These are phyloP conservation scores for Tipula helvola DNA, from an alignment of 2,888 invertebrate species.

Conservation along the genomic window DNA sequence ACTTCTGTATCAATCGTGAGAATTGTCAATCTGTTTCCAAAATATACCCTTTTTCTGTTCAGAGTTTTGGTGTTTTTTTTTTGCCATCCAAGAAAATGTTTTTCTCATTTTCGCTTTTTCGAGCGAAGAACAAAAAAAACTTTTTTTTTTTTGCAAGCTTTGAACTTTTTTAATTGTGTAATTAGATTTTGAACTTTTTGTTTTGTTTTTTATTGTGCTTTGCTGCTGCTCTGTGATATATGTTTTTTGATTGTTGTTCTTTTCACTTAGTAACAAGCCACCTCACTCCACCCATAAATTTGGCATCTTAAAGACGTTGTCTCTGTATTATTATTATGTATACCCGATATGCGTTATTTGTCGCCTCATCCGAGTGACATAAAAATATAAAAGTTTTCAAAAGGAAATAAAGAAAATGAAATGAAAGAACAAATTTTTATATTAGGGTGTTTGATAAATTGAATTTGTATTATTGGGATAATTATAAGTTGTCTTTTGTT, in stretches of 20 bases:
- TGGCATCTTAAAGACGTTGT: neutral
- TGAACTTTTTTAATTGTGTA: constrained; percentile 4
- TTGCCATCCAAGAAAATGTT: neutral
- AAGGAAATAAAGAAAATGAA: neutral
- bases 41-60: neutral
- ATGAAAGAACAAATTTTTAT: neutral
- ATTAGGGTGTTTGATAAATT: neutral
- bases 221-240: neutral
- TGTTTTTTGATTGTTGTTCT: constrained; percentile 4
- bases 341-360: neutral
- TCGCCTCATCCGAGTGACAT: neutral
- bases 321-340: neutral
- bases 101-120: neutral
- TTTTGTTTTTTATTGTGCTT: neutral
- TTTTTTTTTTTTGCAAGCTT: neutral
- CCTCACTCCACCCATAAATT: neutral
- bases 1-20: neutral
- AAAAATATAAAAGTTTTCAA: neutral
- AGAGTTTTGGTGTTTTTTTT: neutral
- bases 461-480: neutral
- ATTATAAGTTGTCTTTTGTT: neutral
- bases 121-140: neutral
- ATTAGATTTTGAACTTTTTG: neutral
- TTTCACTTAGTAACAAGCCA: neutral
- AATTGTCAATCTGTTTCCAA: neutral